These are phyloP conservation scores for Trinectes maculatus DNA, from an alignment of 2,113 vertebrate species.

Conservation along the genomic window DNA sequence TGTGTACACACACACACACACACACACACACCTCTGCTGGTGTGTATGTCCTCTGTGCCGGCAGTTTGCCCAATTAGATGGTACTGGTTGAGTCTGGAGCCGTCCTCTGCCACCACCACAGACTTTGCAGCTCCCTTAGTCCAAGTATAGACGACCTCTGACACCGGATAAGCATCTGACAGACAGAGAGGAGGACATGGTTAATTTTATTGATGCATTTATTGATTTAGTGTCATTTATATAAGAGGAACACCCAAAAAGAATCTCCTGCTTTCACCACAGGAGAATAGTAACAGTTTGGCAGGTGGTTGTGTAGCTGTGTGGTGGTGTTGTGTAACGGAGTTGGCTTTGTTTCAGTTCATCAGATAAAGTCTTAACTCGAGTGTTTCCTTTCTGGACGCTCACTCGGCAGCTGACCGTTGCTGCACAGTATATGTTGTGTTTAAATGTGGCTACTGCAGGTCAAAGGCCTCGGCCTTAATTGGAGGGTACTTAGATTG, in stretches of 20 bases:
- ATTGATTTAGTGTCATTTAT: no score
- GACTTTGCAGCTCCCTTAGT: constrained; percentile 87
- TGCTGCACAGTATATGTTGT: constrained; percentile 3
- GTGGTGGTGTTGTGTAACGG: constrained; percentile 2
- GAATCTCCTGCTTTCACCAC: neutral
- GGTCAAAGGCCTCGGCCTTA: constrained; percentile 34
- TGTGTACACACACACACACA: no score
- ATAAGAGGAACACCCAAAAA: no score
- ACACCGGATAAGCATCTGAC: constrained; percentile 95
- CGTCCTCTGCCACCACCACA: constrained; percentile 94
- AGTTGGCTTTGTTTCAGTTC: constrained; percentile 15
- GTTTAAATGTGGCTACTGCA: constrained; percentile 34
- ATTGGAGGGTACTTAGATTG: constrained; percentile 54
- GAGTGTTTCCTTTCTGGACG: constrained; percentile 23
- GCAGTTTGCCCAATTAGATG: constrained; percentile 91
- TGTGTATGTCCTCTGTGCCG: constrained; percentile 91
- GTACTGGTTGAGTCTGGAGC: constrained; percentile 97
- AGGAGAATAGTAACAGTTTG: neutral
- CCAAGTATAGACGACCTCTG: constrained; percentile 96
- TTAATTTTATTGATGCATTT: no score
- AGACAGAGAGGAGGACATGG: constrained; percentile 7
- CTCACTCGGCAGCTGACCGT: constrained; percentile 31
- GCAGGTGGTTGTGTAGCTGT: neutral
- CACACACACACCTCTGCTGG: constrained; percentile 88
- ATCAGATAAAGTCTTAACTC: constrained; percentile 8